Percentiles rank a stretch among this genome's conserved stretches.
phyloP scores from a whole-genome alignment of 2,797 vertebrate species.

The Zalophus californianus region DNA sequence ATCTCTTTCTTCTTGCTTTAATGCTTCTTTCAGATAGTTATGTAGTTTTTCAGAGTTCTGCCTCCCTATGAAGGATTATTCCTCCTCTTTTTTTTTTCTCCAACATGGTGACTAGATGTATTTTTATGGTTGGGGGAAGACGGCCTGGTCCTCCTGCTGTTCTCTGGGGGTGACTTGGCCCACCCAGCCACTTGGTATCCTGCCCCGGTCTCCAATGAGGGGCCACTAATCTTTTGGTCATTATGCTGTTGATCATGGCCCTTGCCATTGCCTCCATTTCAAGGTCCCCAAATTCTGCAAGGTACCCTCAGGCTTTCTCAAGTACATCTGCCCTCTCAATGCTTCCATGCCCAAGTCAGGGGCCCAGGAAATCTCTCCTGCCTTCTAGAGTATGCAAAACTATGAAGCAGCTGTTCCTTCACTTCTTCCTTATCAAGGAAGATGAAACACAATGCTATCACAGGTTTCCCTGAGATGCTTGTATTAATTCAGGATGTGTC shows the following conservation, averaged over 20 bases:
- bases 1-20: neutral
- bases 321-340: neutral
- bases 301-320: neutral
- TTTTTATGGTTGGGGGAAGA: neutral
- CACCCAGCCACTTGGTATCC: neutral
- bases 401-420: neutral
- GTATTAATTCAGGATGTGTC: neutral
- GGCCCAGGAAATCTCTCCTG: neutral
- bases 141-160: neutral
- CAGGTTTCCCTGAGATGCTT: neutral
- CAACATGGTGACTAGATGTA: neutral
- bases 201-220: neutral
- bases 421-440: neutral
- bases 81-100: neutral
- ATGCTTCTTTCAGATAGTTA: neutral
- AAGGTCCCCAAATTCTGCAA: neutral
- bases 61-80: neutral
- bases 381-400: neutral
- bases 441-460: neutral
- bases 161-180: neutral
- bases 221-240: neutral
- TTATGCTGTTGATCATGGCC: neutral
- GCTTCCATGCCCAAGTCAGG: neutral
- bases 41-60: neutral
- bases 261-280: neutral